Evolutionary conservation across 2,113 vertebrate species (phyloP), one percentile per base, ranked within the genome.

Genomic region (Pleuronectes platessa): DNA sequence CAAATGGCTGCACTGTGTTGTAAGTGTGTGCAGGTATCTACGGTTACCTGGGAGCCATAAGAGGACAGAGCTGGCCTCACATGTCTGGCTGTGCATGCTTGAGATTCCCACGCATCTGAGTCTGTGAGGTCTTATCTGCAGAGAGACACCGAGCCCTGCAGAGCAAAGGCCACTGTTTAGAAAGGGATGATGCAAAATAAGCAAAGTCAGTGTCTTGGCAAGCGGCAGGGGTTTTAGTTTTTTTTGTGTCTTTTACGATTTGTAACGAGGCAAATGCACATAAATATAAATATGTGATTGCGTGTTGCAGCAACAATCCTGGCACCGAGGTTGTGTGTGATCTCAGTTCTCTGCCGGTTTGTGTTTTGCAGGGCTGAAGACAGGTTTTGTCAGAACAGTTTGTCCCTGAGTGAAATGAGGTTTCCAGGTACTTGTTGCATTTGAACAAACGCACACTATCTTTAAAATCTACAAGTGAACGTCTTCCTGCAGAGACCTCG

Each of bases 11-110:
- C 69, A 1, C 63, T 40, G 61, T 62, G 69, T 42, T 54, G 18
- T 60, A 87, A 85, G 88, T 81, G 86, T 76, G 64, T 21, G 60
- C 62, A 49, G 77, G 58, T 79, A 83, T 71, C 71, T 62, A 49
- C 63, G 54, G 35, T 86, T 81, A 79, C 86, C 81, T 69, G 20
- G 17, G 73, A 55, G 45, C 40, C 40, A 13, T 42, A 1, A 42
- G 40, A 12, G 61, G 67, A 78, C 74, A 75, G 75, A n/a, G 69
- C 74, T 82, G 54, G 49, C 18, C 51, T 79, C 20, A 42, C 31
- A 20, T 35, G 75, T 71, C 61, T 68, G 63, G 59, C 42, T 64
- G 20, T 78, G 67, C 79, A n/a, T 71, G 21, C 58, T 68, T 76
- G 23, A 71, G 47, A 81, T 84, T 81, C n/a, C 27, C 61, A 20